These are phyloP conservation scores for Lampris megalopsis DNA, from an alignment of 2,113 vertebrate genomes.

Conservation along the genomic window DNA sequence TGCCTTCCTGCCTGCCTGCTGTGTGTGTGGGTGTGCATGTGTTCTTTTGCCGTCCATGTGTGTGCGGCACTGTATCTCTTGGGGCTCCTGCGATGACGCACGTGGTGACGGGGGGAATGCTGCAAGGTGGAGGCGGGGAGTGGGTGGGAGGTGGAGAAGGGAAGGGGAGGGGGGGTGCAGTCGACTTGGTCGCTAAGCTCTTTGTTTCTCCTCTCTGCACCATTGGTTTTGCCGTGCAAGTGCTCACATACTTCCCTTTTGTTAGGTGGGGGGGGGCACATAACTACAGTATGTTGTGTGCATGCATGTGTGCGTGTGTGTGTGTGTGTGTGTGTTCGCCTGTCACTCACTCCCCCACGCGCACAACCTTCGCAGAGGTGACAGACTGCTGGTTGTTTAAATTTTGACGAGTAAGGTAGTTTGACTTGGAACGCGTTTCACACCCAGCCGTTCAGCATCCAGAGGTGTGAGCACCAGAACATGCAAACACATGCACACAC, in stretches of 20 bases:
- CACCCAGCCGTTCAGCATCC: background rate
- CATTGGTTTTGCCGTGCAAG: conserved; percentile 31
- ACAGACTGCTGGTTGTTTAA: background rate
- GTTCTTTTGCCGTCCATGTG: conserved; percentile 26
- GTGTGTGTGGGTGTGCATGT: conserved; percentile 28
- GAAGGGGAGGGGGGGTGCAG: conserved; percentile 51
- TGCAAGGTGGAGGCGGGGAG: conserved; percentile 53
- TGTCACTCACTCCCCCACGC: background rate
- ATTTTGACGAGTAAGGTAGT: background rate
- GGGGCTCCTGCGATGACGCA: conserved; percentile 81
- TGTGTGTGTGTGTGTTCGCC: background rate
- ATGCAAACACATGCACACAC: background rate
- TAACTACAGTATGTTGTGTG: conserved; percentile 43
- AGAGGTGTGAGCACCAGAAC: background rate
- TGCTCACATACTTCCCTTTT: conserved; percentile 33
- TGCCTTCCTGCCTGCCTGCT: conserved; percentile 29
- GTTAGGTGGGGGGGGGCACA: conserved; percentile 18
- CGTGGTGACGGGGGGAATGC: conserved; percentile 76
- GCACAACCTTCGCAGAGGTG: background rate
- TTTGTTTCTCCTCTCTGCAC: conserved; percentile 75
- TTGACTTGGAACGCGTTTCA: background rate
- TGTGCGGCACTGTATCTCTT: conserved; percentile 59
- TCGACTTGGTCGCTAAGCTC: conserved; percentile 60
- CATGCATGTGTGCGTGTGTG: conserved; percentile 1
- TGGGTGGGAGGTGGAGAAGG: conserved; percentile 26